These are phyloP conservation scores for Ammodramus savannarum DNA, from an alignment of 2,113 vertebrate genomes.

Conservation along the genomic window DNA sequence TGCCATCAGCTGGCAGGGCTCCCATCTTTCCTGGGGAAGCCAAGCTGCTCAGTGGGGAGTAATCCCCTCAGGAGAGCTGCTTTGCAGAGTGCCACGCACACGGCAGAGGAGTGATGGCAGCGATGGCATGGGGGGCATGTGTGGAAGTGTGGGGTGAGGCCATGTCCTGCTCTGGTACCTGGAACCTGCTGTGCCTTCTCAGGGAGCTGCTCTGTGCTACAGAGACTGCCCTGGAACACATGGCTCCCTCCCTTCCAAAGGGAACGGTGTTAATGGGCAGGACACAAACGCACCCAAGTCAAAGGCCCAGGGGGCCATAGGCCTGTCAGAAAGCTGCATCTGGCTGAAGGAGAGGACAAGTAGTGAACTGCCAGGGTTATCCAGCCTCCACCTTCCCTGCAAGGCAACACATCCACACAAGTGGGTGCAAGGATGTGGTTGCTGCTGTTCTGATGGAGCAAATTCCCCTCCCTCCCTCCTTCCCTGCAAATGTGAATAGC, in stretches of 20 bases:
- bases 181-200: background rate
- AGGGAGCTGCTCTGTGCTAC: background rate
- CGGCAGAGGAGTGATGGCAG: background rate
- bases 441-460: background rate
- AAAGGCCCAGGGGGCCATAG: background rate
- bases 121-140: accelerated
- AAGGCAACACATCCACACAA: background rate
- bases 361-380: background rate
- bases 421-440: background rate
- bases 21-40: background rate
- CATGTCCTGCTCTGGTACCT: accelerated
- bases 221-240: background rate
- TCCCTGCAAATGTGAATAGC: background rate
- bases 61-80: background rate
- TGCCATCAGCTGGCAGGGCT: background rate
- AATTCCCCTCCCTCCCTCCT: background rate
- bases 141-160: background rate
- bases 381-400: background rate
- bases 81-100: background rate
- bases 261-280: background rate
- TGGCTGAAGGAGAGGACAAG: background rate
- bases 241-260: background rate
- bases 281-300: background rate
- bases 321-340: background rate
- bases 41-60: background rate